Evolutionary conservation across 2,888 invertebrate species (phyloP), one percentile per base, ranked within the genome.

Genomic region (Allophyes oxyacanthae): DNA sequence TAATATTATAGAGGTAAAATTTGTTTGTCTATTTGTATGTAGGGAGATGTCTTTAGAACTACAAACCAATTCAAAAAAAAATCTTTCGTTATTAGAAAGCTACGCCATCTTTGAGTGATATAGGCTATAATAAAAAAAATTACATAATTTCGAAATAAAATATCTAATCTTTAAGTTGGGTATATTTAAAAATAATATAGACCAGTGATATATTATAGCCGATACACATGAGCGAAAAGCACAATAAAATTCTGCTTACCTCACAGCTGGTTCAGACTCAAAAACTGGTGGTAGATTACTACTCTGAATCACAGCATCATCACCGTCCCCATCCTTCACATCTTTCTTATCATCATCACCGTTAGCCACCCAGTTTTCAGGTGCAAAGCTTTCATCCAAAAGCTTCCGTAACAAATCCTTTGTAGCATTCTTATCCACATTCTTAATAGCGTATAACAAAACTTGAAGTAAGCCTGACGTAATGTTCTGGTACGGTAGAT

Each of bases 401-500:
- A 97, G 90, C 78, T 95, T 95, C 69, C 95, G 95, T 0, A 97
- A 75, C 32, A 96, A 83, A 33, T 82, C 82, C 65, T 94, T 95
- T 0, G 92, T 88, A 14, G 95, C 75, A 49, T 94, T 94, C 45
- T 94, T 92, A 76, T 96, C 95, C 0, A 95, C 85, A 64, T 95
- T 95, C 43, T 95, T 95, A 1, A 97, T 81, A 0, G 96, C 95
- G 71, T 94, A 95, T 0, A 97, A 76, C 30, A 96, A 74, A 0
- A 78, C 95, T 87, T 97, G 77, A 6, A 98, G 86, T 0, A 67
- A 49, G 0, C 96, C 97, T 0, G 97, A 97, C 0, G 97, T 96
- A 25, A 96, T 83, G 64, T 96, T 96, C 48, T 95, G 90, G 67
- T 95, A 95, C 0, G 97, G 96, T 52, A 98, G 92, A 63, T 97